Evolutionary conservation across 2,113 vertebrate species (phyloP), one percentile per base, ranked within the genome.

Genomic region (Bos javanicus): DNA sequence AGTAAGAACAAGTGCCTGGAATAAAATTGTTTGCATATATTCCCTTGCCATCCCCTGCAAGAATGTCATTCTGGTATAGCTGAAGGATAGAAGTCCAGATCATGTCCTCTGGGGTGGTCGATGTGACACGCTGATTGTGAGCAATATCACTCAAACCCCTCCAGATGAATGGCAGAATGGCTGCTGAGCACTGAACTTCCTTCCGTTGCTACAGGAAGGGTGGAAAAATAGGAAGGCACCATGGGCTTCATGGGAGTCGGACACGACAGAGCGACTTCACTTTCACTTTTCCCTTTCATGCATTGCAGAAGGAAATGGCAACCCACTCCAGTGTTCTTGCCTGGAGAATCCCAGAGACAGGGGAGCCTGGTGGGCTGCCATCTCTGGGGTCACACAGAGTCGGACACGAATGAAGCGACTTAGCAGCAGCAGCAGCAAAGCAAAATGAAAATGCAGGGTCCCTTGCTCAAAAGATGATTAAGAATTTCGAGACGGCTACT

Each of bases 91-190:
- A 59, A 83, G 56, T 23, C 33, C 6, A 71, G 88, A 78, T 10
- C 3, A 5, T 16, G 6, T 28, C 16, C 3, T 33, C 50, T n/a
- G 9, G 11, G 30, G 3, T 9, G 0, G 9, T 28, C 12, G 26
- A 48, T 28, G 46, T 19, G 14, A 30, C 33, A 50, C 48, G 12
- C 3, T 12, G 4, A 6, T 46, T 92, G 74, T 57, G 84, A 74
- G 8, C 64, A 30, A 2, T 9, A 26, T 64, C 30, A 26, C 6
- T 62, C 50, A 52, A 7, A 21, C 8, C 60, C 28, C 12, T 39
- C 36, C 39, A 74, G 62, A 30, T 15, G 14, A 25, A 39, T 43
- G 14, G 3, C 5, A 9, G 19, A 5, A 7, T 9, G 16, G n/a
- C 16, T 39, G 4, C 2, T 19, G 28, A 59, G 50, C 12, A 43